Base-by-base conservation (phyloP, 2,888 invertebrate genomes). In the Drosophila tanythrix region DNA sequence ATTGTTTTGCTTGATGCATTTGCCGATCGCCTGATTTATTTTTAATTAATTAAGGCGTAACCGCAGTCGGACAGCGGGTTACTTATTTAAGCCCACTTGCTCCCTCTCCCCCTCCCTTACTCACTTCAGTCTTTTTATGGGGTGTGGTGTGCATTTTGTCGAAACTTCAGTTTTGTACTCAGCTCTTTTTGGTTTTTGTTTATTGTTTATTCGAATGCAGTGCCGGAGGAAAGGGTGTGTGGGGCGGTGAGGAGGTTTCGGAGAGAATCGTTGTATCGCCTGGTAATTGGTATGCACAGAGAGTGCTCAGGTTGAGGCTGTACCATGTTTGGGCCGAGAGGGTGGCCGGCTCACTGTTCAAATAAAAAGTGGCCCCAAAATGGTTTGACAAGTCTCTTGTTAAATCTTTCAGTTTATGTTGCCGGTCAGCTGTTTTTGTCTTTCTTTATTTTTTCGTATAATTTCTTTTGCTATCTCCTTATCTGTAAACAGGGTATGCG, bases 11-110 rank as follows among this genome's bases (percentile, higher is more conserved):
- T 15, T 56, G 62, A 18, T 77, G 76, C 79, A 77, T 70, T 79
- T 77, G 70, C 61, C 48, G 77, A 66, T 58, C 70, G 71, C 64
- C 76, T 79, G 66, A 79, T 66, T 71, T 75, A 75, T 79, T 77
- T 79, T 79, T 71, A 75, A 79, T 75, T 75, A 70, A 79, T 79
- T 79, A 61, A 79, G 63, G 50, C 60, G 51, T 56, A 63, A 51
- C 53, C 46, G 65, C 65, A 66, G 35, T 69, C 63, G 62, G 56
- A 46, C 74, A 63, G 57, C 64, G 52, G 51, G 31, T 55, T 57
- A 36, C 27, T 36, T 31, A 8, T 25, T 46, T 7, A 21, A 21
- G 25, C 13, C 46, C 35, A 33, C 18, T 13, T 3, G 11, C 27
- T 11, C 11, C 21, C 35, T 10, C 10, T 3, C 13, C 1, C 3